Conservation (phyloP, 2,888 invertebrate species). For the Drosophila lutescens region DNA sequence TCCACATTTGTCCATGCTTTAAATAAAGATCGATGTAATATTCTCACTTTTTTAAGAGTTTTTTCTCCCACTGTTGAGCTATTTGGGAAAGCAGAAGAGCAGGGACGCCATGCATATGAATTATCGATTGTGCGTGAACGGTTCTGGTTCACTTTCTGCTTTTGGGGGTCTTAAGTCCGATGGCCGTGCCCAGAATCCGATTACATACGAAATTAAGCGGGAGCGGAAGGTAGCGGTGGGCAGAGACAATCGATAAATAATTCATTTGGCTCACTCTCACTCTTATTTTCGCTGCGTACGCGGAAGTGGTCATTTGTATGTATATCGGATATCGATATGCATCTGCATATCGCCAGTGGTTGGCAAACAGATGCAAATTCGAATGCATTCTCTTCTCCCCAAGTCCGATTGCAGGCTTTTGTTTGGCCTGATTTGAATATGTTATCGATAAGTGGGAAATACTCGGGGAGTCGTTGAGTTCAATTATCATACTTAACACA, state of each 20-base stretch:
- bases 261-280: slow-evolving; percentile 53
- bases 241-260: slow-evolving; percentile 63
- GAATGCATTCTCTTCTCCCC: slow-evolving; percentile 2
- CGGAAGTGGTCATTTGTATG: slow-evolving; percentile 69
- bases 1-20: too few species aligned
- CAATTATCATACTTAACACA: neutral
- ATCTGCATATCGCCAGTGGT: slow-evolving; percentile 43
- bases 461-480: neutral
- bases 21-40: too few species aligned
- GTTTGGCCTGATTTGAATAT: slow-evolving; percentile 8
- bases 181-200: slow-evolving; percentile 50
- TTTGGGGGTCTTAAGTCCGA: slow-evolving; percentile 41
- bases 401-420: slow-evolving; percentile 1
- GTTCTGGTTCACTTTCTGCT: slow-evolving; percentile 15
- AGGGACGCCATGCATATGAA: slow-evolving; percentile 69
- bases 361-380: slow-evolving; percentile 24
- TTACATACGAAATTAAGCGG: slow-evolving; percentile 71
- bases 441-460: slow-evolving; percentile 11
- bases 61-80: neutral
- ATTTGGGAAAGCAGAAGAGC: slow-evolving; percentile 10
- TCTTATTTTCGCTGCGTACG: slow-evolving; percentile 33
- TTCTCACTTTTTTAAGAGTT: too few species aligned
- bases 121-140: slow-evolving; percentile 77
- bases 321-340: slow-evolving; percentile 58
- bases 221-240: slow-evolving; percentile 38